These are phyloP conservation scores for Trididemnum nubilum DNA, from an alignment of 23 tunicate genomes.

Conservation along the genomic window DNA sequence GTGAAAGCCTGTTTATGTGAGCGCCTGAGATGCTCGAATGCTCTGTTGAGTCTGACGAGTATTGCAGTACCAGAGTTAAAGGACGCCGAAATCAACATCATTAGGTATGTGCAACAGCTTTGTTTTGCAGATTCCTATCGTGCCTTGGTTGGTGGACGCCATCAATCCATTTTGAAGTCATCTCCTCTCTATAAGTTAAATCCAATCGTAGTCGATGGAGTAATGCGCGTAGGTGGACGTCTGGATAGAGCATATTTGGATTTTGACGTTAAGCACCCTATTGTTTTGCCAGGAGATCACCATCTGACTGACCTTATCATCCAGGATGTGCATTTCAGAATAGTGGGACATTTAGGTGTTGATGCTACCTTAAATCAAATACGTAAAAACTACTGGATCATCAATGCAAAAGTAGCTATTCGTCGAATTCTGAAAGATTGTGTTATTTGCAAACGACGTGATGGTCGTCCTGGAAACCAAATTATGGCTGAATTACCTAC, in stretches of 20 bases:
- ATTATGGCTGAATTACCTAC: too few relatives aligned
- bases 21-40: not conserved
- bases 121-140: not conserved
- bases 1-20: not conserved
- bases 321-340: constrained; percentile 10
- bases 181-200: constrained; percentile 1
- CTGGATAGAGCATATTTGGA: not conserved
- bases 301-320: constrained; percentile 2
- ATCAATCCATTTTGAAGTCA: not conserved
- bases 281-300: not conserved
- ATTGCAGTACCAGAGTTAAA: not conserved
- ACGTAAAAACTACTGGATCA: not conserved
- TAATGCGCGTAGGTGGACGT: constrained; percentile 24
- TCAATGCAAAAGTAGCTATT: not conserved
- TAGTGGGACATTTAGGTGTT: constrained; percentile 7
- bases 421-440: too few relatives aligned
- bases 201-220: not conserved
- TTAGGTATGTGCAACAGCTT: not conserved
- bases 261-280: constrained; percentile 20
- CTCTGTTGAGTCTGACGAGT: too few relatives aligned
- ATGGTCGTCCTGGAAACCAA: too few relatives aligned
- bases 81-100: not conserved
- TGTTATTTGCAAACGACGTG: too few relatives aligned
- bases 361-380: not conserved
- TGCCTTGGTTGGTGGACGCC: not conserved